Evolutionary conservation across 2,113 vertebrate genomes (phyloP).

Genomic region (Dipodomys stephensi): DNA sequence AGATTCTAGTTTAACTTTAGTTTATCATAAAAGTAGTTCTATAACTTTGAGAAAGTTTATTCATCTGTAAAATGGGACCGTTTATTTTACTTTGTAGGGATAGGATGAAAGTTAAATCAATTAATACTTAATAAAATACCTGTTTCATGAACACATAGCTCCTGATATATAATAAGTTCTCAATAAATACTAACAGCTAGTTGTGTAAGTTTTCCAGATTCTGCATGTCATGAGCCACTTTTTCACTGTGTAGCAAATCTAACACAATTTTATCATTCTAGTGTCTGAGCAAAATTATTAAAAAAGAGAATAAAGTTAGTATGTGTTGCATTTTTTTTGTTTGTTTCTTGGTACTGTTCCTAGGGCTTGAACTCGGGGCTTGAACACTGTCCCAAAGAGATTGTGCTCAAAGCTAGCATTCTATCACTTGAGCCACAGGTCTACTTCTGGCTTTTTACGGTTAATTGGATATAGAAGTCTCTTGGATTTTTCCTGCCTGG

Average conservation of each 20-base stretch:
- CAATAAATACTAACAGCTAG: background rate
- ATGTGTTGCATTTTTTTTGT: background rate
- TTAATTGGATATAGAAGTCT: too few relatives aligned
- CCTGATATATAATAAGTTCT: background rate
- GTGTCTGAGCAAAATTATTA: background rate
- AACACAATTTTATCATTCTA: background rate
- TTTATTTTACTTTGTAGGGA: constrained; percentile 18
- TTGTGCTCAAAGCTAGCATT: too few relatives aligned
- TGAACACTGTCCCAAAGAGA: too few relatives aligned
- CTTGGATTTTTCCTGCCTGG: too few relatives aligned
- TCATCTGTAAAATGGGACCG: background rate
- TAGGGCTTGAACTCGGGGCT: too few relatives aligned
- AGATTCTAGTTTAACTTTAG: background rate
- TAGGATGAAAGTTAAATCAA: background rate
- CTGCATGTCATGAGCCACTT: background rate
- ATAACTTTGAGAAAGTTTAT: background rate
- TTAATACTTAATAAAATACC: background rate
- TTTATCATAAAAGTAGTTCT: background rate
- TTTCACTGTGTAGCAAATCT: background rate
- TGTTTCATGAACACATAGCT: background rate
- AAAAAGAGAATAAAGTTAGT: constrained; percentile 1
- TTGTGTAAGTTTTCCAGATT: background rate
- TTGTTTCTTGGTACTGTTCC: background rate
- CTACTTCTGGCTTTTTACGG: too few relatives aligned
- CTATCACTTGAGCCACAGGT: too few relatives aligned